Evolutionary conservation across 2,888 invertebrate species (phyloP).

Genomic region (Argyresthia albistria): DNA sequence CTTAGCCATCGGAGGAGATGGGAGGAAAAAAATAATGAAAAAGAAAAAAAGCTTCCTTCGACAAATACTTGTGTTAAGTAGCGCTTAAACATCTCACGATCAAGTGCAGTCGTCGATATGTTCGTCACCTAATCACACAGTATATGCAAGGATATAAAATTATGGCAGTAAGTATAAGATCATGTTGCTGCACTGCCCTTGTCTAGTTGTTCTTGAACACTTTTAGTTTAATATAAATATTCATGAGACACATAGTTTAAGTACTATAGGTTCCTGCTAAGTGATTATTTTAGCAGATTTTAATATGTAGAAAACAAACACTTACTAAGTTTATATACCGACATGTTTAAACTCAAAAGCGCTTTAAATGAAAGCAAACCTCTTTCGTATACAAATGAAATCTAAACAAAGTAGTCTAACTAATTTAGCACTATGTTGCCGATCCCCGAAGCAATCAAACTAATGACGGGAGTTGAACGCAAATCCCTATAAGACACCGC

Average conservation of each 20-base stretch:
- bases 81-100: constrained; percentile 15
- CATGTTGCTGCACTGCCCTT: neutral
- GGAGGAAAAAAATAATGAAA: constrained; percentile 15
- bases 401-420: too few relatives aligned
- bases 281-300: too few relatives aligned
- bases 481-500: constrained; percentile 33
- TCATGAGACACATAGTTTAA: too few relatives aligned
- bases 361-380: too few relatives aligned
- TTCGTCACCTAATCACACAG: constrained; percentile 5
- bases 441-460: constrained; percentile 22
- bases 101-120: constrained; percentile 11
- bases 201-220: too few relatives aligned
- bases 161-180: neutral
- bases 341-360: too few relatives aligned
- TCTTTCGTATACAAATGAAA: too few relatives aligned
- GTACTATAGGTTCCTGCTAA: too few relatives aligned
- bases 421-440: too few relatives aligned
- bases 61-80: constrained; percentile 23
- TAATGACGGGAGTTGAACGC: constrained; percentile 39
- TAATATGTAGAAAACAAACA: too few relatives aligned
- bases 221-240: too few relatives aligned
- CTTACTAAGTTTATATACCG: too few relatives aligned
- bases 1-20: constrained; percentile 11
- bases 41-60: constrained; percentile 21
- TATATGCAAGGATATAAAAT: constrained; percentile 1